Percentiles rank a stretch among this genome's conserved stretches.
Conservation (phyloP, 1,140 invertebrate genomes). For the Pteromalus puparum region DNA sequence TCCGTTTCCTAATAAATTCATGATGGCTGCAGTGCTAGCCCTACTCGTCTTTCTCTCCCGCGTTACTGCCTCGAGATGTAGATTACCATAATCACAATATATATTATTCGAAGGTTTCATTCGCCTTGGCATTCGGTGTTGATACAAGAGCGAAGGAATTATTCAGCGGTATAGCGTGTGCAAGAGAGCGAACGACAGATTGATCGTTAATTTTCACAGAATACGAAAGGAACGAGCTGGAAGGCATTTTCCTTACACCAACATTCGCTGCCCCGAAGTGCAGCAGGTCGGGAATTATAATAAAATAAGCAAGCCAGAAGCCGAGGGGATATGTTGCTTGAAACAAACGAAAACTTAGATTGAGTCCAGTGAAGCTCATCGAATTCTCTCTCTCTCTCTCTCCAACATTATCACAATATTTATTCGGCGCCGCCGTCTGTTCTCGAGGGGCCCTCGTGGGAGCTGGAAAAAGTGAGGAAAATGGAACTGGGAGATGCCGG, state of each 20-base stretch:
- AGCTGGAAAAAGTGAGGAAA: background rate
- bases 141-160: background rate
- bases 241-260: background rate
- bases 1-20: constrained; percentile 16
- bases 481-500: background rate
- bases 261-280: background rate
- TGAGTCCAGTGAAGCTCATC: background rate
- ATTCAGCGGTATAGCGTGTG: no score
- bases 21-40: background rate
- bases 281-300: background rate
- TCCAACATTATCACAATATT: constrained; percentile 13
- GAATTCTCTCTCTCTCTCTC: background rate
- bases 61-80: background rate
- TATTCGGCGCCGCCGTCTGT: background rate
- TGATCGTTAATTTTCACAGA: no score
- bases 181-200: no score
- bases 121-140: background rate
- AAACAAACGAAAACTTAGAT: constrained; percentile 10
- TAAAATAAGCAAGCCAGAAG: background rate
- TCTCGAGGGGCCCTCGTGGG: background rate
- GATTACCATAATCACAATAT: constrained; percentile 1
- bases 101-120: background rate
- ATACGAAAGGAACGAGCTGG: no score
- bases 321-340: background rate
- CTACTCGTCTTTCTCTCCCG: no score